Conservation (phyloP, 2,797 vertebrate genomes). For the Vireo griseus region DNA sequence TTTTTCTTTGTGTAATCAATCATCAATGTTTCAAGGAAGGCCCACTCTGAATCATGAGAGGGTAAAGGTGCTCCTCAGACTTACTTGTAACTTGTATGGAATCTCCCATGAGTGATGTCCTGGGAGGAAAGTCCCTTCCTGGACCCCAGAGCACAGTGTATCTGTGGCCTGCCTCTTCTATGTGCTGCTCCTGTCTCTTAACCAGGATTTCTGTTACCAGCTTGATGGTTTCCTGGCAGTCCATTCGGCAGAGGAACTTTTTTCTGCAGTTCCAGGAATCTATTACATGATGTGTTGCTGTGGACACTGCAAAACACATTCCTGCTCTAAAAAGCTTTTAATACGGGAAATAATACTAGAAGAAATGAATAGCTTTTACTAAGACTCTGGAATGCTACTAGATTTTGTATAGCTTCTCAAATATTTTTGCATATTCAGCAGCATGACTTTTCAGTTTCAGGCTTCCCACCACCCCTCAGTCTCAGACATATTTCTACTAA, state of each 20-base stretch:
- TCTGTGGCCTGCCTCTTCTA: background rate
- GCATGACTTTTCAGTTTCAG: background rate
- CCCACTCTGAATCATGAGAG: background rate
- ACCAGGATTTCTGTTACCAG: background rate
- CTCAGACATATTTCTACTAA: background rate
- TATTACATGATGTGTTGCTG: background rate
- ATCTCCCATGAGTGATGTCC: background rate
- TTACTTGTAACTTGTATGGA: background rate
- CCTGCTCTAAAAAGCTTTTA: background rate
- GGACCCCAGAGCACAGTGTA: too few relatives aligned
- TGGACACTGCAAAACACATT: background rate
- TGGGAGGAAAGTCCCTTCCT: background rate
- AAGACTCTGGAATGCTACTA: background rate
- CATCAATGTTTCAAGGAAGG: background rate
- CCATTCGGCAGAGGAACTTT: background rate
- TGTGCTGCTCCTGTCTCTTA: background rate
- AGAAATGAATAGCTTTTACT: background rate
- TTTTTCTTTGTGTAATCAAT: background rate
- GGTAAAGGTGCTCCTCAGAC: background rate
- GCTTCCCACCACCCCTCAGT: background rate
- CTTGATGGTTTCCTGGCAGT: background rate
- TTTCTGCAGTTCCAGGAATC: background rate
- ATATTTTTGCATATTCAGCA: background rate
- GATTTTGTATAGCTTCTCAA: background rate
- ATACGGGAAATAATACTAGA: background rate